A percentile compares a stretch with the other conserved stretches of the same genome.
Conservation (phyloP, 2,113 vertebrate genomes). For the Vimba vimba region DNA sequence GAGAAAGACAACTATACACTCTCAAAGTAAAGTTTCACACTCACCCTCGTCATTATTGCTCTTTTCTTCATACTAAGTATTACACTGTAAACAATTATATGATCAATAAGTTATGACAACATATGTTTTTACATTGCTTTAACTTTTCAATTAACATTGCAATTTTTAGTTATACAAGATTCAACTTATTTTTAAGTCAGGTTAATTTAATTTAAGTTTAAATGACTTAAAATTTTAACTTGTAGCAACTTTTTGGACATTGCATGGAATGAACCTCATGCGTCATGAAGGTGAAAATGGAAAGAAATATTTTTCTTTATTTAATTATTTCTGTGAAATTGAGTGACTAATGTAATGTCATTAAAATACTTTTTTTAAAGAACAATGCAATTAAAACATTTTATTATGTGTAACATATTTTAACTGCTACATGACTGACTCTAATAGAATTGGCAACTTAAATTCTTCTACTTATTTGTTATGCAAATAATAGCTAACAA, state of each 20-base stretch:
- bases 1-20: neutral
- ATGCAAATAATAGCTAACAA: neutral
- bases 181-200: too few relatives aligned
- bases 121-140: too few relatives aligned
- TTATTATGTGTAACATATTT: neutral
- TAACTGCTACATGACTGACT: neutral
- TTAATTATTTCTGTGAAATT: neutral
- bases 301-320: neutral
- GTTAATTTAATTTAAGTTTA: too few relatives aligned
- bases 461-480: neutral
- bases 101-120: too few relatives aligned
- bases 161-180: too few relatives aligned
- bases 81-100: neutral
- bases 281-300: neutral
- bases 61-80: neutral
- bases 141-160: too few relatives aligned
- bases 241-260: neutral
- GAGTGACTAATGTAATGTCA: neutral
- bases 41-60: neutral
- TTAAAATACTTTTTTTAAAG: neutral
- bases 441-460: neutral
- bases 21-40: neutral
- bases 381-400: neutral
- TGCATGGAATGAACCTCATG: neutral
- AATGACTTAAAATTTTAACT: too few relatives aligned